Conservation (phyloP, 2,113 vertebrate species). For the Phylloscopus trochilus region DNA sequence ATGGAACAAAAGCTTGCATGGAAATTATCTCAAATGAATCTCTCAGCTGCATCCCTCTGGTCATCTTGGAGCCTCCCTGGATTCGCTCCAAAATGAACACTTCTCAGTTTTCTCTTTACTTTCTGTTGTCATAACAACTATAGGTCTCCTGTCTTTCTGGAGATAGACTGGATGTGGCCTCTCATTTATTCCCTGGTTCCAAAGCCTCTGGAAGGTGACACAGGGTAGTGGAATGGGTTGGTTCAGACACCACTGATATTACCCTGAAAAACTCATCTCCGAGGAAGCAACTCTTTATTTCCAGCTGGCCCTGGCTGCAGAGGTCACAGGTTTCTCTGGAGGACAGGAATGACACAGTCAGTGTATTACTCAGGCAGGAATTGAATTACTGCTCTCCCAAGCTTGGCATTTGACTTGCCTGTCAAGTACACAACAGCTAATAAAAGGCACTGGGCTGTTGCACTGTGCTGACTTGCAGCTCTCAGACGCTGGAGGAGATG, state of each 20-base stretch:
- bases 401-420: background rate
- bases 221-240: fast-evolving
- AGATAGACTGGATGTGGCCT: background rate
- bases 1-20: background rate
- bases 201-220: background rate
- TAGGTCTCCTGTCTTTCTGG: background rate
- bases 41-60: background rate
- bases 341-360: background rate
- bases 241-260: background rate
- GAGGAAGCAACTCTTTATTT: background rate
- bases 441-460: constrained; percentile 25
- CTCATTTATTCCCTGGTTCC: background rate
- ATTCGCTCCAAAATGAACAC: background rate
- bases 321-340: background rate
- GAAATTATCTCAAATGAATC: background rate
- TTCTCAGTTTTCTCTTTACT: background rate
- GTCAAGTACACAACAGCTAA: background rate
- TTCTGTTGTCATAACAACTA: background rate
- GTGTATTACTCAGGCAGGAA: background rate
- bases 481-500: background rate
- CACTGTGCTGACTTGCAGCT: constrained; percentile 23
- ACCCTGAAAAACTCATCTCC: background rate
- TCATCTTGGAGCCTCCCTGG: background rate
- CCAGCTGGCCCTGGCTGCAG: background rate
- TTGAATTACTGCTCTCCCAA: constrained; percentile 2